phyloP scores from a whole-genome alignment of 2,888 invertebrate species.

The Coenonympha arcania region DNA sequence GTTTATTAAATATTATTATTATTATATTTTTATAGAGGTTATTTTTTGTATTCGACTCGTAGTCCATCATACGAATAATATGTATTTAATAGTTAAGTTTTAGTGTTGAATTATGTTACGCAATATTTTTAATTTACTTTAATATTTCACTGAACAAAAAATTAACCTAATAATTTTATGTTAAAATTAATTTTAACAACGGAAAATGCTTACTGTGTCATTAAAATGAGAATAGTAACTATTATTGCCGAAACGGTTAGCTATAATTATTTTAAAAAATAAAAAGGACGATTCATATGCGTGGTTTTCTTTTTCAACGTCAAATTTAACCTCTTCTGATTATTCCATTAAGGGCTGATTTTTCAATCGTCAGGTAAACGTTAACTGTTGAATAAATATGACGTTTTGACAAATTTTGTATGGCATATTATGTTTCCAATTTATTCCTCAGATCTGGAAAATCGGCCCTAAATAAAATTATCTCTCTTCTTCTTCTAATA shows the following conservation, averaged over 20 bases:
- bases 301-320: constrained; percentile 47
- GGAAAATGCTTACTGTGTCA: constrained; percentile 73
- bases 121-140: constrained; percentile 48
- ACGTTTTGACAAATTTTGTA: too few relatives aligned
- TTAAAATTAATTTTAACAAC: constrained; percentile 60
- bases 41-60: constrained; percentile 64
- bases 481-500: too few relatives aligned
- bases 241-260: constrained; percentile 75
- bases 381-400: too few relatives aligned
- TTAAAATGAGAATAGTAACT: constrained; percentile 67
- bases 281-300: constrained; percentile 70
- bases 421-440: too few relatives aligned
- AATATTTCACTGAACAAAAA: constrained; percentile 57
- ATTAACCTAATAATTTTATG: constrained; percentile 61
- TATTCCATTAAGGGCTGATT: background rate
- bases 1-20: constrained; percentile 68
- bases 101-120: constrained; percentile 67
- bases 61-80: constrained; percentile 51
- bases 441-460: too few relatives aligned
- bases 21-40: constrained; percentile 70
- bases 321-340: background rate
- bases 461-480: too few relatives aligned
- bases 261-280: constrained; percentile 76
- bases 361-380: too few relatives aligned
- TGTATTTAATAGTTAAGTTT: constrained; percentile 62